Evolutionary conservation across 2,797 vertebrate species (phyloP), one percentile per base, ranked within the genome.

Genomic region (Enteromius thamalakanensis): DNA sequence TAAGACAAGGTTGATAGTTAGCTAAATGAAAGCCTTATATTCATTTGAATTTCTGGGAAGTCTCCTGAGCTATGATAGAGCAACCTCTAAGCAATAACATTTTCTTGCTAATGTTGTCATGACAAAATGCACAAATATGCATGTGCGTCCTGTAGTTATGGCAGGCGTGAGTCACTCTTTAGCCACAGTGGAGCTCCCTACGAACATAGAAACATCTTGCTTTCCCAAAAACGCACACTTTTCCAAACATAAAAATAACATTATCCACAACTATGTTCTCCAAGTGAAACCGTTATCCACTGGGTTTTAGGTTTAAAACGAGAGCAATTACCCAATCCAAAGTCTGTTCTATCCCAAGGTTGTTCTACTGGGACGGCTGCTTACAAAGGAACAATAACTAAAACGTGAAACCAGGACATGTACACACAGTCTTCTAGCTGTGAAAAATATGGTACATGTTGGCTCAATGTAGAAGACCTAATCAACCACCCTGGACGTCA

Each of bases 401-500:
- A 88, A 92, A 92, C 62, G 51, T 71, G 45, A 88, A 77, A 90
- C 84, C 83, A 68, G 49, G 62, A 86, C 80, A 85, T 29, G 12
- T 65, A 84, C 40, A 65, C 87, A 83, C 34, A 86, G 17, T 42
- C 23, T 29, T 76, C 72, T 76, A 15, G 62, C 37, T 76, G 49
- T 82, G 76, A 87, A 81, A 82, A 80, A 76, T 65, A 79, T 65
- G 58, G 34, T 77, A 83, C 87, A 88, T 90, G 87, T 89, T 88
- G 40, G 80, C 90, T 90, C 87, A 87, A 90, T 86, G 90, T 91
- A 92, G 90, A 84, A 84, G 89, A 87, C 91, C 85, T 75, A 89
- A 87, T 76, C 85, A 87, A 84, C 86, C 47, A 86, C 89, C 84
- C 85, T 81, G 89, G 82, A 89, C 82, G 83, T 86, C 78, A 87